phyloP scores from a whole-genome alignment of 2,888 invertebrate species.

The Apodemia zela region DNA sequence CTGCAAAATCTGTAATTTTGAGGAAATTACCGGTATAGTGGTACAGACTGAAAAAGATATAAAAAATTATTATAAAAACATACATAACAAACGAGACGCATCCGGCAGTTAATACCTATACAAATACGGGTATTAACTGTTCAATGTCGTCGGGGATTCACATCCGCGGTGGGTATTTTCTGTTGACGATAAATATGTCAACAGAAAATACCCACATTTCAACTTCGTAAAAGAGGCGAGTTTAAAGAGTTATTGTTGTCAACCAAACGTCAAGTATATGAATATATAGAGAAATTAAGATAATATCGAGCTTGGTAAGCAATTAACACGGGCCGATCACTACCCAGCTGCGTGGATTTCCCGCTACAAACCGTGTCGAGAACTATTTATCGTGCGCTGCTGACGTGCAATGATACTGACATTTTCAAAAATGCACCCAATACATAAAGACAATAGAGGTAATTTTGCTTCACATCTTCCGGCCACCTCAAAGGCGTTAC shows the following conservation, averaged over 20 bases:
- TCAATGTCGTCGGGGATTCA: not conserved
- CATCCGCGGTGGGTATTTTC: not conserved
- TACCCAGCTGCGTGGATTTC: conserved; percentile 74
- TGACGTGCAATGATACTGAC: conserved; percentile 56
- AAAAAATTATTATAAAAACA: not conserved
- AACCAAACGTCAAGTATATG: conserved; percentile 20
- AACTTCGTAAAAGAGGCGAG: not conserved
- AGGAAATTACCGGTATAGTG: not conserved
- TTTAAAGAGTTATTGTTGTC: conserved; percentile 24
- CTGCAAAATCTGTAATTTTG: not conserved
- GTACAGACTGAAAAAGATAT: not conserved
- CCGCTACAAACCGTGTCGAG: conserved; percentile 73
- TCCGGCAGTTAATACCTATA: not conserved
- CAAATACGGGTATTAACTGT: not conserved
- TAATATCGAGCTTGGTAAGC: conserved; percentile 57
- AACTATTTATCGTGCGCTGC: conserved; percentile 72
- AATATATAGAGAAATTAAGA: conserved; percentile 41
- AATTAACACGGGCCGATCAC: conserved; percentile 73
- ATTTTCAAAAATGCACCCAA: conserved; percentile 48
- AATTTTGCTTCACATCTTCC: conserved; percentile 51
- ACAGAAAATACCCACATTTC: no score
- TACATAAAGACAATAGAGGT: conserved; percentile 47
- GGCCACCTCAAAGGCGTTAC: conserved; percentile 70
- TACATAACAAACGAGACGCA: not conserved
- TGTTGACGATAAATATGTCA: not conserved